phyloP scores from a whole-genome alignment of 2,888 invertebrate species.

The Phragmatobia fuliginosa region DNA sequence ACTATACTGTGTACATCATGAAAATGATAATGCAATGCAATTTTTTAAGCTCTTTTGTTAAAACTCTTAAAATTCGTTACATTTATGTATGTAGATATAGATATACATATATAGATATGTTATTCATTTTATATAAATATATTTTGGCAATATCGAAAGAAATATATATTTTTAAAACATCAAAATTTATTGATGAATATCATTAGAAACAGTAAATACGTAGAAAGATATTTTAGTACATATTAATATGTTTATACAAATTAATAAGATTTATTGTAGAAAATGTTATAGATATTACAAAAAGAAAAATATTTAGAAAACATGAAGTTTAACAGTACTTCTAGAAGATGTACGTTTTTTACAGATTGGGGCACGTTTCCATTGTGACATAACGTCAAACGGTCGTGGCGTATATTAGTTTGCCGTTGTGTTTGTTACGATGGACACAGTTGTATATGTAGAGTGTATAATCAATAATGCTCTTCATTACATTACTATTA shows the following conservation, averaged over 20 bases:
- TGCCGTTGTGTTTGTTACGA: too few relatives aligned
- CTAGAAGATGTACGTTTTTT: background rate
- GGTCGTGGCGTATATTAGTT: too few relatives aligned
- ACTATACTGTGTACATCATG: constrained; percentile 16
- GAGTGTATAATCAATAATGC: too few relatives aligned
- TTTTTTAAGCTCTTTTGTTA: constrained; percentile 27
- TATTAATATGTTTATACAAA: constrained; percentile 6
- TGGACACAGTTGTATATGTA: too few relatives aligned
- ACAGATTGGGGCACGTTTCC: background rate
- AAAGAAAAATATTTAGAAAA: background rate
- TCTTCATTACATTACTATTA: too few relatives aligned
- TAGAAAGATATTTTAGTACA: constrained; percentile 20
- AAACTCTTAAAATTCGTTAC: constrained; percentile 19
- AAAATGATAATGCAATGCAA: constrained; percentile 32
- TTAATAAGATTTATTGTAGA: background rate
- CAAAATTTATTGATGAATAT: constrained; percentile 17
- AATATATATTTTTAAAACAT: constrained; percentile 18
- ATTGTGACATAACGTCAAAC: background rate
- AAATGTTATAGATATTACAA: background rate
- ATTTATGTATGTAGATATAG: constrained; percentile 17
- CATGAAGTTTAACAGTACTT: background rate
- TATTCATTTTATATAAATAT: constrained; percentile 20
- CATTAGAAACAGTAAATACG: constrained; percentile 23
- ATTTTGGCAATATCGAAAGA: constrained; percentile 14
- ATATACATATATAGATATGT: constrained; percentile 38